Conservation (phyloP, 2,888 invertebrate species). For the Caenorhabditis sp. region DNA sequence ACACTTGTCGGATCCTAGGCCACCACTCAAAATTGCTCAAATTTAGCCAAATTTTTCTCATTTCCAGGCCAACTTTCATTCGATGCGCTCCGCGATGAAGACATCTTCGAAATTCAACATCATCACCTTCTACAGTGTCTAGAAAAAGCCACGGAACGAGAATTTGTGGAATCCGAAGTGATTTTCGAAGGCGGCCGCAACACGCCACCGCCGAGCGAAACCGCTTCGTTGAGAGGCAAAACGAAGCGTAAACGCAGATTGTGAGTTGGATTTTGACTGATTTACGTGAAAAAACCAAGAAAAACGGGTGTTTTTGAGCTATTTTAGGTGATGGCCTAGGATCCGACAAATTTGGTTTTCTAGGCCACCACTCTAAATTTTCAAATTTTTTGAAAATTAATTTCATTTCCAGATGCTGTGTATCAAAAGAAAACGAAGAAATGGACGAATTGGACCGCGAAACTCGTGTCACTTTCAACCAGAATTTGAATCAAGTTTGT, state of each 20-base stretch:
- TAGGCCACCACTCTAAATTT: too few species aligned
- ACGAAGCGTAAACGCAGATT: conserved; percentile 57
- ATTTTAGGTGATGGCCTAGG: not conserved
- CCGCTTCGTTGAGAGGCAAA: conserved; percentile 56
- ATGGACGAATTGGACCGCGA: conserved; percentile 67
- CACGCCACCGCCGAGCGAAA: conserved; percentile 76
- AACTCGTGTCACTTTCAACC: conserved; percentile 72
- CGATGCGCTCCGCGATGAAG: conserved; percentile 93
- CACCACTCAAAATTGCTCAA: too few species aligned
- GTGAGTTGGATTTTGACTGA: conserved; percentile 19
- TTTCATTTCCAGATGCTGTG: conserved; percentile 57
- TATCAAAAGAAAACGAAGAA: conserved; percentile 69
- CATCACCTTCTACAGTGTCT: conserved; percentile 97
- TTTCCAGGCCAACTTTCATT: conserved; percentile 78
- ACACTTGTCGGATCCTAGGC: not conserved
- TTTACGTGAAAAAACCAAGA: not conserved
- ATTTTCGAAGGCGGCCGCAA: conserved; percentile 77
- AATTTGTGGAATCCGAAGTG: conserved; percentile 79
- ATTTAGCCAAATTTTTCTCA: too few species aligned
- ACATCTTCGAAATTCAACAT: conserved; percentile 98
- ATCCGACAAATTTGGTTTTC: not conserved
- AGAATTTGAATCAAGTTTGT: conserved; percentile 69
- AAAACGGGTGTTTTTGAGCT: not conserved
- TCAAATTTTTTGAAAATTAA: not conserved
- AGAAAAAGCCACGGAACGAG: conserved; percentile 91